Evolutionary conservation across 2,113 vertebrate genomes (phyloP).

Genomic region (Engystomops pustulosus): DNA sequence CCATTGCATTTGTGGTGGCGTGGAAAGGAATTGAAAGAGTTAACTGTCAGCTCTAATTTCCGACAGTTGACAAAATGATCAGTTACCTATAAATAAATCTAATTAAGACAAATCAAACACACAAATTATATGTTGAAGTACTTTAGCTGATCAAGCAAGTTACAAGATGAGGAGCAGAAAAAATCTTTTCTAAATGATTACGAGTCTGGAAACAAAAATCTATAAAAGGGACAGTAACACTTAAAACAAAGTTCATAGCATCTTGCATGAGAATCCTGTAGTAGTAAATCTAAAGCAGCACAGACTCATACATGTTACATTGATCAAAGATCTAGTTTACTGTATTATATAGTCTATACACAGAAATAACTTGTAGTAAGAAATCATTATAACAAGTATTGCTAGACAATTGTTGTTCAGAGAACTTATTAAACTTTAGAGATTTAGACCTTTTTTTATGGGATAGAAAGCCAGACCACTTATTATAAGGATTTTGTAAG

Average conservation of each 20-base stretch:
- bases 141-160: conserved; percentile 49
- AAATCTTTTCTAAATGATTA: conserved; percentile 31
- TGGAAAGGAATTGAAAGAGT: conserved; percentile 37
- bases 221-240: conserved; percentile 10
- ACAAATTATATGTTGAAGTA: conserved; percentile 49
- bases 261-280: background rate
- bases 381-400: too few species aligned
- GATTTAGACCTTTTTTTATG: too few species aligned
- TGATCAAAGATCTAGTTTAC: too few species aligned
- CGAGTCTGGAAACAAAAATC: conserved; percentile 13
- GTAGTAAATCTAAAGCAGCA: too few species aligned
- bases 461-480: too few species aligned
- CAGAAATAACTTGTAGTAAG: too few species aligned
- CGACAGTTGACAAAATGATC: conserved; percentile 54
- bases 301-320: too few species aligned
- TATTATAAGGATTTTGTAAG: too few species aligned
- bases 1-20: background rate
- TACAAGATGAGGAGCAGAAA: conserved; percentile 39
- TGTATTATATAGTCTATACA: too few species aligned
- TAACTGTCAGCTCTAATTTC: conserved; percentile 60
- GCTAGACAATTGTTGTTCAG: too few species aligned
- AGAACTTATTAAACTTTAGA: too few species aligned
- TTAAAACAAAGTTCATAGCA: background rate
- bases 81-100: conserved; percentile 57
- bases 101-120: conserved; percentile 58